A percentile compares a stretch with the other conserved stretches of the same genome.
phyloP scores from a whole-genome alignment of 2,797 vertebrate genomes.

The Leucoraja ocellata region DNA sequence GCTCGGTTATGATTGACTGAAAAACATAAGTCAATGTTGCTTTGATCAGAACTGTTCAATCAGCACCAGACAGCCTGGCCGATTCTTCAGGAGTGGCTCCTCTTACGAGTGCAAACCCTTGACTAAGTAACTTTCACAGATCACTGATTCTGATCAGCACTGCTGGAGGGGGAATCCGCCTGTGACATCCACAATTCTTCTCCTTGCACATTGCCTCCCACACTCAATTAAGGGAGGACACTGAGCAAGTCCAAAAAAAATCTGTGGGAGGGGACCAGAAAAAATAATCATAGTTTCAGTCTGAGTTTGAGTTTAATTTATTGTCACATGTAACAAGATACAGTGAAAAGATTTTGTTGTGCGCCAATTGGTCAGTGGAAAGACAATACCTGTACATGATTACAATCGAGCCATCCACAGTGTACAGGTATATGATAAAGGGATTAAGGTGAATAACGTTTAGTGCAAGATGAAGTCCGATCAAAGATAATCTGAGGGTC shows the following conservation, averaged over 20 bases:
- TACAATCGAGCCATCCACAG: too few species aligned
- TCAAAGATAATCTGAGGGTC: too few species aligned
- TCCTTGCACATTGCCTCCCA: background rate
- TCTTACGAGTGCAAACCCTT: too few species aligned
- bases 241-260: background rate
- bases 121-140: background rate
- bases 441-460: too few species aligned
- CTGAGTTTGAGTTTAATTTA: too few species aligned
- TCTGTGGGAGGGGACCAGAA: background rate
- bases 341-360: too few species aligned
- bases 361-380: too few species aligned
- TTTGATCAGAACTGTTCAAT: background rate
- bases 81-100: background rate
- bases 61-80: background rate
- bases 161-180: background rate
- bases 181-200: background rate
- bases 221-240: background rate
- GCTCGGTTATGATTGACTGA: background rate
- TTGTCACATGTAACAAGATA: too few species aligned
- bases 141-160: background rate
- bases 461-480: too few species aligned
- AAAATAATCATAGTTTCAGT: too few species aligned
- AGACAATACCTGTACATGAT: too few species aligned
- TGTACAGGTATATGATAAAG: too few species aligned
- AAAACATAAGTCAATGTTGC: constrained; percentile 15